Evolutionary conservation across 1,140 invertebrate genomes (phyloP), one percentile per base, ranked within the genome.

Genomic region (Solenopsis fugax): DNA sequence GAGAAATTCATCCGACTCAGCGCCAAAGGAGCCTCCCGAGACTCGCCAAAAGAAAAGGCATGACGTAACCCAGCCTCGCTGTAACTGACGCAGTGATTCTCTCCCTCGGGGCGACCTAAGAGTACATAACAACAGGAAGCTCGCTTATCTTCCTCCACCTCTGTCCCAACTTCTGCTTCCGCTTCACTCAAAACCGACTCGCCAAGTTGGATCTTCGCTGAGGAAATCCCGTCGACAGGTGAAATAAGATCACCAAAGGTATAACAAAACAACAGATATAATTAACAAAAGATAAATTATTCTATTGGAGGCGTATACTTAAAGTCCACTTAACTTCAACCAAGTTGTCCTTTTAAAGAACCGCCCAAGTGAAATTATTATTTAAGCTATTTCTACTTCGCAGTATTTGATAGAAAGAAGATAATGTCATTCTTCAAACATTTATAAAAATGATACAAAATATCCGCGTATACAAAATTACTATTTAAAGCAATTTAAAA

Each of bases 81-180:
- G 88, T 71, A 87, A 87, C 78, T 52, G 88, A 88, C 88, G 67
- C 87, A 76, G 37, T 85, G 86, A 89, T 89, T 88, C 81, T 67
- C 87, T 67, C 48, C 69, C 69, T 10, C 0, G 54, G 37, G 78
- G 52, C 50, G 54, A 48, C 48, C 80, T 56, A 76, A 50, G 56
- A 62, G 77, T 87, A 85, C 50, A 37, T 62, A 76, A 76, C 54
- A 54, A 52, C 48, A 45, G 62, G 67, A 56, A 86, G 52, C 34
- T 69, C 41, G 58, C 58, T 82, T 71, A 65, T 86, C 58, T 71
- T 65, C 29, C 10, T 58, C 13, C 52, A 18, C 18, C 75, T 80
- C 48, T 54, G n/a, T 29, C 7, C 29, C 7, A 41, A 21, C 16
- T 85, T 65, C n/a, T 69, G 16, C n/a, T 58, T 86, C 45, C 41